Evolutionary conservation across 64 coral and sea anemone species (phyloP), one percentile per base, ranked within the genome.

Genomic region (Porites lutea): DNA sequence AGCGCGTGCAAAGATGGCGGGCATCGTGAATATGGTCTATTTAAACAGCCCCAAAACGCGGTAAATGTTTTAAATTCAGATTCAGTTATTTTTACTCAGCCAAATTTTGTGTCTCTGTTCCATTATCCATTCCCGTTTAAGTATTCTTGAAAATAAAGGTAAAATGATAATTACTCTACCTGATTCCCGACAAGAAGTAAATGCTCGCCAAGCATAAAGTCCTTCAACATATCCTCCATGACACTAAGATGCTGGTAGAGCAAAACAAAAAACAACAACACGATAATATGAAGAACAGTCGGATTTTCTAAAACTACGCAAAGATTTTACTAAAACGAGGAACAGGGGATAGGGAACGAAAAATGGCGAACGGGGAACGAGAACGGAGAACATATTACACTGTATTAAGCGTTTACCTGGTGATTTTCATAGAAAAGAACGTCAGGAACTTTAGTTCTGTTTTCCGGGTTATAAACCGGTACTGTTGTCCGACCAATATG

Each of bases 131-230:
- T 57, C 12, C 5, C 5, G 54, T 57, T 57, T 57, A 37, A 37
- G 27, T 57, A 57, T 6, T 57, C 1, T 57, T 57, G 1, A 4
- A 57, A 9, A 48, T 64, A 0, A 70, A 75, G 23, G 8, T 74
- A 8, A 4, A 6, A 47, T 37, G 20, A 9, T 64, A 13, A 61
- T 4, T 19, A 4, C 11, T 48, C 13, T 69, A 99, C 97, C 97
- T 99, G 97, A 68, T 99, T 99, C 48, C 97, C 97, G 62, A 99
- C 91, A 4, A 99, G 97, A 5, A 99, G 78, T 51, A 99, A 80
- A 90, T 99, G 97, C 79, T 96, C 94, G 37, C 97, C 97, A 3
- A 99, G 72, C 69, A 88, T 86, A 68, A 99, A 99, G 74, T 99
- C 97, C 79, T 99, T 99, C 52, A 99, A 51, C 97, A 99, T 99